Conservation (phyloP, 92 coral and sea anemone species). For the Palythoa heliodiscus region DNA sequence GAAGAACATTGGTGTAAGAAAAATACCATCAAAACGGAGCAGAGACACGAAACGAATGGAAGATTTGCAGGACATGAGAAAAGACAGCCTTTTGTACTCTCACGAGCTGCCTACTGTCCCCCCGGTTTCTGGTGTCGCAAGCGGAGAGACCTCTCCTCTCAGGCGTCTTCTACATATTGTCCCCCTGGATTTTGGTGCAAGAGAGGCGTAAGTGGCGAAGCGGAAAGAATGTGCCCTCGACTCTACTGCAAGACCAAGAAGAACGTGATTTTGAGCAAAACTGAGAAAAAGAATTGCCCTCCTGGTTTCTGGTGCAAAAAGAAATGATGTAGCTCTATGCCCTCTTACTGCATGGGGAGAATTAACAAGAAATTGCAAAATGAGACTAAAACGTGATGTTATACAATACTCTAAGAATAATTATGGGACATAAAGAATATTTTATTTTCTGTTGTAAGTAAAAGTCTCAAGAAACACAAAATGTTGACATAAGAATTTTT, state of each 20-base stretch:
- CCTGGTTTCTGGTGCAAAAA: constrained; percentile 76
- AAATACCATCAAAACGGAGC: constrained; percentile 34
- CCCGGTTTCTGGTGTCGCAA: constrained; percentile 75
- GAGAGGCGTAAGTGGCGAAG: constrained; percentile 31
- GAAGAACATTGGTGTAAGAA: constrained; percentile 26
- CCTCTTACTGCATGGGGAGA: not conserved
- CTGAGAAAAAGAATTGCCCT: constrained; percentile 59
- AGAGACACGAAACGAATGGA: constrained; percentile 39
- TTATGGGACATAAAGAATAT: constrained; percentile 39
- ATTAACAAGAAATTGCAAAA: not conserved
- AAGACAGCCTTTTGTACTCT: constrained; percentile 5
- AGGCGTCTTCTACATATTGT: constrained; percentile 35
- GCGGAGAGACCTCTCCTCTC: constrained; percentile 56
- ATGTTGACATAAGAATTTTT: not conserved
- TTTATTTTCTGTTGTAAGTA: constrained; percentile 28
- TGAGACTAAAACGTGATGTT: not conserved
- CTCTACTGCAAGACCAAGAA: constrained; percentile 63
- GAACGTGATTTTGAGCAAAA: constrained; percentile 46
- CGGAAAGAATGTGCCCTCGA: constrained; percentile 43
- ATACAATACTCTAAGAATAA: not conserved
- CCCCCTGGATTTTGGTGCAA: constrained; percentile 80
- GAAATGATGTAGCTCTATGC: not conserved
- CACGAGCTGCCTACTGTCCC: constrained; percentile 41
- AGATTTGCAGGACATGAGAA: not conserved
- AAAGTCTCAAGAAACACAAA: not conserved